Evolutionary conservation across 2,888 invertebrate genomes (phyloP).

Genomic region (Scrobipalpa atriplicella): DNA sequence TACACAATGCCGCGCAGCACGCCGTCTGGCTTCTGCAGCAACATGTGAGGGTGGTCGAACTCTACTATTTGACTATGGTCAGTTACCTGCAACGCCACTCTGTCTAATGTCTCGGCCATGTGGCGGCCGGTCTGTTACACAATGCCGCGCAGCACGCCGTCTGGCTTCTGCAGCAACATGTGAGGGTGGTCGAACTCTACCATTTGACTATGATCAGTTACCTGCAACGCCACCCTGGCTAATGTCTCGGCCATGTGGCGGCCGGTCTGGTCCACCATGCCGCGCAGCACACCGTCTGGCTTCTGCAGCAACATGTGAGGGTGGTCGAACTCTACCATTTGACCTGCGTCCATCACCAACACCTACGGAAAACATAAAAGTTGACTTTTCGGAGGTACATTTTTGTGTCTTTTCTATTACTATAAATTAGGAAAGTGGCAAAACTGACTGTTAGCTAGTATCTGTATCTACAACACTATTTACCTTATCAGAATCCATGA

Average conservation of each 20-base stretch:
- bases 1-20: constrained; percentile 83
- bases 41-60: constrained; percentile 86
- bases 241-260: constrained; percentile 85
- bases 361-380: constrained; percentile 66
- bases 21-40: constrained; percentile 81
- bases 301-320: constrained; percentile 84
- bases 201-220: constrained; percentile 90
- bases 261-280: constrained; percentile 87
- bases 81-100: constrained; percentile 85
- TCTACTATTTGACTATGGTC: constrained; percentile 89
- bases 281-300: constrained; percentile 76
- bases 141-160: constrained; percentile 82
- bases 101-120: constrained; percentile 84
- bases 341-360: constrained; percentile 92
- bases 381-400: not conserved
- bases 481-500: constrained; percentile 93
- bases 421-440: not conserved
- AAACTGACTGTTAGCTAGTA: not conserved
- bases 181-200: constrained; percentile 90
- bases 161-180: constrained; percentile 78
- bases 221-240: constrained; percentile 86
- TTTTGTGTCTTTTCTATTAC: not conserved
- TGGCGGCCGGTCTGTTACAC: constrained; percentile 86
- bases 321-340: constrained; percentile 88
- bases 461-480: not conserved